Percentiles rank a stretch among this genome's conserved stretches.
These are phyloP conservation scores for Meandrusa payeni DNA, from an alignment of 2,888 invertebrate genomes.

Conservation along the genomic window DNA sequence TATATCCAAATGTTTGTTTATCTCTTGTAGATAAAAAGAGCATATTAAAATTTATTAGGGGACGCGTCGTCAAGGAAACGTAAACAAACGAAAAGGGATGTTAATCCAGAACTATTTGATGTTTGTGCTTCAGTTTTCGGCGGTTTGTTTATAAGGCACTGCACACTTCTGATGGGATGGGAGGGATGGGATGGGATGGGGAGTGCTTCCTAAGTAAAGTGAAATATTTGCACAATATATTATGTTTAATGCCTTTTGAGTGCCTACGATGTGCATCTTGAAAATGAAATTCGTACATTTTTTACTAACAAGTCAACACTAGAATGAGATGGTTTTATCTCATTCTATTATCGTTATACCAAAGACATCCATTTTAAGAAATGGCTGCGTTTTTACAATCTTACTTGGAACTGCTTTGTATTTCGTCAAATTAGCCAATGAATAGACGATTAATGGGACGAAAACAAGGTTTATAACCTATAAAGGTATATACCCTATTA, in stretches of 20 bases:
- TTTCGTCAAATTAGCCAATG: no score
- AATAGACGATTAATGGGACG: no score
- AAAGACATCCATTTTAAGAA: no score
- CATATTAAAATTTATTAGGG: slow-evolving; percentile 60
- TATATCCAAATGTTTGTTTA: slow-evolving; percentile 31
- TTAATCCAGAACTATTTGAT: slow-evolving; percentile 70
- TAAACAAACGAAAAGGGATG: slow-evolving; percentile 53
- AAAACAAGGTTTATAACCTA: no score
- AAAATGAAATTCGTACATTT: neutral
- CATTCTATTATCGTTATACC: no score
- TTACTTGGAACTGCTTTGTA: no score
- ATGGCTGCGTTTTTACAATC: no score
- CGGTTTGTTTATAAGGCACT: slow-evolving; percentile 53
- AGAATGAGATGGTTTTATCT: no score
- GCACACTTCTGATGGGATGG: slow-evolving; percentile 37
- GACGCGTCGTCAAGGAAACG: slow-evolving; percentile 40
- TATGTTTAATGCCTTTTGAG: slow-evolving; percentile 48
- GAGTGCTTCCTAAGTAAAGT: slow-evolving; percentile 9
- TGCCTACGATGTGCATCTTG: slow-evolving; percentile 21
- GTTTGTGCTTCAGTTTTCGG: slow-evolving; percentile 46
- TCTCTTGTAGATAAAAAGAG: slow-evolving; percentile 46
- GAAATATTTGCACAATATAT: slow-evolving; percentile 54
- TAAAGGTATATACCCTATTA: no score
- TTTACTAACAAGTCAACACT: no score
- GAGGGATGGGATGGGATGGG: slow-evolving; percentile 26